These are phyloP conservation scores for Thysanoteuthis rhombus DNA, from an alignment of 2,888 invertebrate genomes.

Conservation along the genomic window DNA sequence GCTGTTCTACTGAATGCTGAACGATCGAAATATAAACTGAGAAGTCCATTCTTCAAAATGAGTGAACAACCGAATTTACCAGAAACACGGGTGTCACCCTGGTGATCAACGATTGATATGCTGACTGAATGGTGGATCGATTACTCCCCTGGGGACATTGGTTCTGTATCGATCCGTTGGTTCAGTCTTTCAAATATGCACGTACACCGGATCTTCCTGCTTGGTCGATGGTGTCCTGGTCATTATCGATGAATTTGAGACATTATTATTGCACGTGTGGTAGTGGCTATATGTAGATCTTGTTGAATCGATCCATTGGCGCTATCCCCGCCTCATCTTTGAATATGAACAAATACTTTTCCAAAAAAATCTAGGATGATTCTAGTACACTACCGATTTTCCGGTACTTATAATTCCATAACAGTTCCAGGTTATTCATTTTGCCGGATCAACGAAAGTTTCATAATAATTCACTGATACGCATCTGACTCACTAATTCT, in stretches of 20 bases:
- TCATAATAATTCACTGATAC: no score
- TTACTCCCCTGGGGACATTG: neutral
- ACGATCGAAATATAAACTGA: neutral
- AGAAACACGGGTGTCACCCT: neutral
- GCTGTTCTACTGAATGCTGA: no score
- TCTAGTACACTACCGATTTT: no score
- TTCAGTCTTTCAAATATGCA: neutral
- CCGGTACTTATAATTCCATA: no score
- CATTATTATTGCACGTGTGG: neutral
- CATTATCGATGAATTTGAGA: neutral
- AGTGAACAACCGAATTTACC: neutral
- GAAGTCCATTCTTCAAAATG: neutral
- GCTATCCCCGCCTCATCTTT: no score
- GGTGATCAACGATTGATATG: neutral
- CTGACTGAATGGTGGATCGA: neutral
- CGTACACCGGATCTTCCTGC: neutral
- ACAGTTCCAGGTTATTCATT: no score
- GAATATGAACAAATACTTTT: no score
- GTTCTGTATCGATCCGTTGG: no score
- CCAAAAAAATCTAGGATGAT: no score
- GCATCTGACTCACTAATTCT: no score
- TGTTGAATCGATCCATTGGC: neutral
- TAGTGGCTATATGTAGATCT: neutral
- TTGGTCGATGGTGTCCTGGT: neutral
- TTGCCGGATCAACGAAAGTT: no score